Percentiles rank a stretch among this genome's conserved stretches.
These are phyloP conservation scores for Trogon melanurus DNA, from an alignment of 2,113 vertebrate genomes.

Conservation along the genomic window DNA sequence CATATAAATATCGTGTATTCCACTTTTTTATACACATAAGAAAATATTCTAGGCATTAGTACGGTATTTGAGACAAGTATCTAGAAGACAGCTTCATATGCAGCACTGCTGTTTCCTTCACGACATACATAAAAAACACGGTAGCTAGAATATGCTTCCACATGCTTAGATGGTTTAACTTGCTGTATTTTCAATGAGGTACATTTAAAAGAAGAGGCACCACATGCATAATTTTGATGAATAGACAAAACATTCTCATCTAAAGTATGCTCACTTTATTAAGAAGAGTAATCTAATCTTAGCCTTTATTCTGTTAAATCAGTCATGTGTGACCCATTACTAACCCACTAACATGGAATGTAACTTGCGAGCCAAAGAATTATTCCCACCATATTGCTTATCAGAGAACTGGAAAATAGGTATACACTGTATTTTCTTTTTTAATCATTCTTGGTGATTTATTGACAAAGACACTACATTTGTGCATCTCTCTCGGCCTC, in stretches of 20 bases:
- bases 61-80: not conserved
- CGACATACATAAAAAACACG: not conserved
- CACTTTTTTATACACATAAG: not conserved
- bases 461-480: slow-evolving; percentile 43
- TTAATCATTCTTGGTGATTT: slow-evolving; percentile 63
- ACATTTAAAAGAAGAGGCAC: slow-evolving; percentile 52
- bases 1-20: not conserved
- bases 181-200: slow-evolving; percentile 50
- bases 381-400: slow-evolving; percentile 64
- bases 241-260: slow-evolving; percentile 19
- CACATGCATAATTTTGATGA: slow-evolving; percentile 49
- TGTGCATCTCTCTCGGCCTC: slow-evolving; percentile 13
- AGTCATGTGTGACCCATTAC: slow-evolving; percentile 68
- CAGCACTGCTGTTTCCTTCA: not conserved
- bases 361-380: slow-evolving; percentile 65
- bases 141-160: slow-evolving; percentile 13
- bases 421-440: slow-evolving; percentile 40
- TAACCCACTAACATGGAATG: slow-evolving; percentile 61
- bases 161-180: slow-evolving; percentile 36
- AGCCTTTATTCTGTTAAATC: slow-evolving; percentile 64
- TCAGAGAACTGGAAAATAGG: slow-evolving; percentile 60
- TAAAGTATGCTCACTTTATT: slow-evolving; percentile 59
- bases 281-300: slow-evolving; percentile 70
- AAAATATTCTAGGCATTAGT: not conserved
- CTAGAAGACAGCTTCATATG: not conserved